A percentile compares a stretch with the other conserved stretches of the same genome.
Evolutionary conservation across 92 coral and sea anemone species (phyloP).

Genomic region (Montipora capitata): DNA sequence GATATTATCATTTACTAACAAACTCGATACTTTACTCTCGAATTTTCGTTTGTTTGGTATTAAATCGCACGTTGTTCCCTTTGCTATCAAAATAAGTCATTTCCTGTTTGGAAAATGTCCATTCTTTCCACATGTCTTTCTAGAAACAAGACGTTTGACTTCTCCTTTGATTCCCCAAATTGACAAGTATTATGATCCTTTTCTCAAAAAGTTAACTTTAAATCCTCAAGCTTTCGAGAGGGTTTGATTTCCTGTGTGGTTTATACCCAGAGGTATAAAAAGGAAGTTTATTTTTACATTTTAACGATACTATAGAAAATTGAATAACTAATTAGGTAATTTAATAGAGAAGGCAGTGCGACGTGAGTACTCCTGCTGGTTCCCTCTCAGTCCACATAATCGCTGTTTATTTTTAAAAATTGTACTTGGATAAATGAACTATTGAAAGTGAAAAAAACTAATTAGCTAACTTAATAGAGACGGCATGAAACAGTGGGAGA

Average conservation of each 20-base stretch:
- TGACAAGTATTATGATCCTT: background rate
- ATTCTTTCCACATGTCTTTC: too few species aligned
- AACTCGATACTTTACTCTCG: background rate
- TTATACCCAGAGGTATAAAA: background rate
- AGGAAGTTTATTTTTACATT: background rate
- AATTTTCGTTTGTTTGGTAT: background rate
- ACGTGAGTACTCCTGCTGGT: background rate
- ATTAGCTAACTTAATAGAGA: constrained; percentile 40
- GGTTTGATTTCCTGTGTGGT: background rate
- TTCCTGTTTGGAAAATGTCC: background rate
- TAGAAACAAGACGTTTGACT: background rate
- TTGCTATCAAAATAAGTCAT: background rate
- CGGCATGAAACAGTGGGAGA: constrained; percentile 23
- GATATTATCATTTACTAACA: background rate
- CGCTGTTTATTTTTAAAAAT: background rate
- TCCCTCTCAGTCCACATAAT: background rate
- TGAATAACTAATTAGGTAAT: background rate
- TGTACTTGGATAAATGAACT: background rate
- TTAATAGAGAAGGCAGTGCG: background rate
- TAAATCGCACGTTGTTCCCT: background rate
- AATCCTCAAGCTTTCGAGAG: background rate
- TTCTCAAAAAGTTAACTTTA: background rate
- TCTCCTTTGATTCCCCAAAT: background rate
- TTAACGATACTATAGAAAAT: background rate
- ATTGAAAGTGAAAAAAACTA: background rate